These are phyloP conservation scores for Caenorhabditis plicata DNA, from an alignment of 2,888 invertebrate genomes.

Conservation along the genomic window DNA sequence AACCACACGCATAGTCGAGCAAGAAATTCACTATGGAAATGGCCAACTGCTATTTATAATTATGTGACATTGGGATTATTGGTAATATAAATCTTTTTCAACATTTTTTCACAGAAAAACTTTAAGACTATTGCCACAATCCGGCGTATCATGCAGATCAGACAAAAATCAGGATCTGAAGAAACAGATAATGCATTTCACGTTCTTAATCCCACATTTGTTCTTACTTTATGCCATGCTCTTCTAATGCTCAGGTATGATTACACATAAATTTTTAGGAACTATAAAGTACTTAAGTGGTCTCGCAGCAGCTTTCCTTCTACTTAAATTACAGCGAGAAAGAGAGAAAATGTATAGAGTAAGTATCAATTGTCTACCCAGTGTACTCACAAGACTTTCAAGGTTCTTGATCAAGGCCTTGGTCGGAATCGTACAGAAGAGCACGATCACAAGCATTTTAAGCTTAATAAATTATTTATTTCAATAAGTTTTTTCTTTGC, in stretches of 20 bases:
- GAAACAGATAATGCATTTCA: constrained; percentile 32
- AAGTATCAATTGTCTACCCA: constrained; percentile 3
- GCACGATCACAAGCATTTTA: constrained; percentile 37
- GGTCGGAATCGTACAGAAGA: constrained; percentile 39
- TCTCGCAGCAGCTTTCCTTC: constrained; percentile 35
- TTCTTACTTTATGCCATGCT: constrained; percentile 47
- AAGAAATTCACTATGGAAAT: constrained; percentile 29
- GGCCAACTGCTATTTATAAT: constrained; percentile 37
- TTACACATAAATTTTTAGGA: no score
- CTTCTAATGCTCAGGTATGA: constrained; percentile 41
- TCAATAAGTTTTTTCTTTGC: constrained; percentile 40
- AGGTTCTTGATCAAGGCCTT: constrained; percentile 43
- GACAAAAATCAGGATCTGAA: constrained; percentile 17
- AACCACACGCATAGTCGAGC: constrained; percentile 38
- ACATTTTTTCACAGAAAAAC: neutral
- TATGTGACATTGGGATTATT: constrained; percentile 28
- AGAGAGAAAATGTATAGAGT: constrained; percentile 44
- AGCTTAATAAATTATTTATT: constrained; percentile 41
- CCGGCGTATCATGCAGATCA: constrained; percentile 40
- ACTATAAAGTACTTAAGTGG: constrained; percentile 46
- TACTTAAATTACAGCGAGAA: constrained; percentile 42
- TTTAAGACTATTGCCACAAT: constrained; percentile 39
- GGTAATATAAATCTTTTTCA: constrained; percentile 8
- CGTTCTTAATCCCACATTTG: constrained; percentile 42
- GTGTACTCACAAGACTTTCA: constrained; percentile 6